Evolutionary conservation across 1,140 invertebrate species (phyloP).

Genomic region (Pseudomyrmex gracilis): DNA sequence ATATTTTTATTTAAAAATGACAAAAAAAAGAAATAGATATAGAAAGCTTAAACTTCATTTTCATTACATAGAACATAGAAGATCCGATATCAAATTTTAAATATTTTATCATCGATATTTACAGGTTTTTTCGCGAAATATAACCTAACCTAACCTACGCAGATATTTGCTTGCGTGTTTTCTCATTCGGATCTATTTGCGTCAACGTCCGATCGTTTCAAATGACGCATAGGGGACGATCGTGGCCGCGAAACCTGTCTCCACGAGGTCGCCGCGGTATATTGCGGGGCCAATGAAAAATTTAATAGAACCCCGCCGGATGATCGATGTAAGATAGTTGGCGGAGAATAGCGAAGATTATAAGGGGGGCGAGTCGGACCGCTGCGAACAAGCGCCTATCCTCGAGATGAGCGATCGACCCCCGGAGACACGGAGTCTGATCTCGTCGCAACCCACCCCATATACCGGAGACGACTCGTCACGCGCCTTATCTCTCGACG

Average conservation of each 20-base stretch:
- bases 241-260: slow-evolving; percentile 27
- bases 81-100: neutral
- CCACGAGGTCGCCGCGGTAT: slow-evolving; percentile 41
- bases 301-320: slow-evolving; percentile 79
- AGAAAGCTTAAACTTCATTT: neutral
- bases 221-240: slow-evolving; percentile 18
- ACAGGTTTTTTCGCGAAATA: neutral
- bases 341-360: slow-evolving; percentile 82
- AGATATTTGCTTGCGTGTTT: slow-evolving; percentile 2
- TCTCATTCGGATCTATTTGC: slow-evolving; percentile 47
- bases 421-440: slow-evolving; percentile 77
- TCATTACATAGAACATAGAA: neutral
- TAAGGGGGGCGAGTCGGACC: slow-evolving; percentile 73
- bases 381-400: slow-evolving; percentile 75
- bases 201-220: slow-evolving; percentile 35
- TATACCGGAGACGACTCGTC: slow-evolving; percentile 73
- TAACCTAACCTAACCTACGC: neutral
- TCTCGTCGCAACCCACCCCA: slow-evolving; percentile 73
- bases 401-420: slow-evolving; percentile 82
- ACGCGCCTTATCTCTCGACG: slow-evolving; percentile 77
- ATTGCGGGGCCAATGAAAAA: slow-evolving; percentile 74
- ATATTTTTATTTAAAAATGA: neutral
- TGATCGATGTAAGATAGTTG: slow-evolving; percentile 83
- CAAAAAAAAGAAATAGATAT: neutral
- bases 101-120: neutral